Conservation (phyloP, 53 echinoderm and acorn worm species). For the Actinopyga echinites region DNA sequence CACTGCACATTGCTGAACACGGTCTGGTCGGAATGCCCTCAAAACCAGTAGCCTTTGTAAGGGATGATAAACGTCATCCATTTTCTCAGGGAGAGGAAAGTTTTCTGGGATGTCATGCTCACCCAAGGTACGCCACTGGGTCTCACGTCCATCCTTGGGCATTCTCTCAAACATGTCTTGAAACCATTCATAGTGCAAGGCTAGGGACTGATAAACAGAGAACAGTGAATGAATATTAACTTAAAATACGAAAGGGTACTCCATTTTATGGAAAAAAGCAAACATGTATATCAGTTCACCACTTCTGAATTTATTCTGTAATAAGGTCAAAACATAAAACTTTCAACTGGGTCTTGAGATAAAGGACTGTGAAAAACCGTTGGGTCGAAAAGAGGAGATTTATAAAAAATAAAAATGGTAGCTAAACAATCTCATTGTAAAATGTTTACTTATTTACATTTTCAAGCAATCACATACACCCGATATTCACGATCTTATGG, state of each 20-base stretch:
- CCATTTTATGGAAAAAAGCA: too few species aligned
- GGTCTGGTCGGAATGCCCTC: conserved; percentile 86
- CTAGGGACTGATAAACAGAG: conserved; percentile 58
- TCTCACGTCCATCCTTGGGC: conserved; percentile 98
- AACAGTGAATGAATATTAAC: background rate
- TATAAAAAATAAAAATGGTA: too few species aligned
- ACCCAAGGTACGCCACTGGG: conserved; percentile 91
- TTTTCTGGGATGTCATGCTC: conserved; percentile 93
- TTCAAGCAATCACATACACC: too few species aligned
- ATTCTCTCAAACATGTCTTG: conserved; percentile 99
- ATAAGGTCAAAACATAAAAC: too few species aligned
- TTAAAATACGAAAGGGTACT: too few species aligned
- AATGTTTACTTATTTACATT: too few species aligned
- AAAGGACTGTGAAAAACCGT: too few species aligned
- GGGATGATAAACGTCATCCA: conserved; percentile 90
- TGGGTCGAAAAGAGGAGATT: too few species aligned
- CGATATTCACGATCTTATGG: too few species aligned
- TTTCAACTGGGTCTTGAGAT: too few species aligned
- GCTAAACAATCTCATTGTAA: too few species aligned
- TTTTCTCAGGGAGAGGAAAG: conserved; percentile 88
- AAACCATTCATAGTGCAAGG: conserved; percentile 96
- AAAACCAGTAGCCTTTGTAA: conserved; percentile 89
- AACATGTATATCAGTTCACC: background rate
- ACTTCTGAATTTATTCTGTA: background rate
- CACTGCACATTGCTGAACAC: conserved; percentile 82